phyloP scores from a whole-genome alignment of 1,140 invertebrate genomes.

The Tetramorium parvispinum region DNA sequence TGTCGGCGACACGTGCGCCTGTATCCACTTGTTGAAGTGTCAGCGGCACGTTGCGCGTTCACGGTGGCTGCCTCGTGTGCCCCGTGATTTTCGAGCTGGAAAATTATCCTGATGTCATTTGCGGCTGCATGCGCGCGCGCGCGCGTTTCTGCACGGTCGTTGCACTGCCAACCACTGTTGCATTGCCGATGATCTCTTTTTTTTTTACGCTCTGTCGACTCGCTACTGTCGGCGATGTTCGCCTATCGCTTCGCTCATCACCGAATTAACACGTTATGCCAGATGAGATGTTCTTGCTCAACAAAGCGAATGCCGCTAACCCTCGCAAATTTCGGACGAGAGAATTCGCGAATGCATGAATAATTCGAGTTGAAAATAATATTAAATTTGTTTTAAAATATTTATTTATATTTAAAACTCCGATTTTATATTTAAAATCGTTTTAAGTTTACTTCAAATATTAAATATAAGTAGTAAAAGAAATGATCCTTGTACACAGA shows the following conservation, averaged over 20 bases:
- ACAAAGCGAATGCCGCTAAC: neutral
- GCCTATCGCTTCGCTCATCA: conserved; percentile 21
- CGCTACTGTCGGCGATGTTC: conserved; percentile 1
- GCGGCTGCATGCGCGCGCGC: conserved; percentile 61
- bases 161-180: conserved; percentile 27
- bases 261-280: conserved; percentile 10
- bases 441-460: too few relatives aligned
- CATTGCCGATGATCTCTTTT: conserved; percentile 25
- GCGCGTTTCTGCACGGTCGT: conserved; percentile 38
- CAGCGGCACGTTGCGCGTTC: conserved; percentile 71
- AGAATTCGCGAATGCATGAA: neutral
- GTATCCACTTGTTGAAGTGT: conserved; percentile 75
- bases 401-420: too few relatives aligned
- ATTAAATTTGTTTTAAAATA: too few relatives aligned
- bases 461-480: too few relatives aligned
- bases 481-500: too few relatives aligned
- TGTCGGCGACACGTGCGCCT: conserved; percentile 72
- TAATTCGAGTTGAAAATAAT: neutral
- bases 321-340: neutral
- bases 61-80: conserved; percentile 64
- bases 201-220: conserved; percentile 16
- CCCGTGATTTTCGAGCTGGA: conserved; percentile 80
- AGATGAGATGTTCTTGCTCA: neutral
- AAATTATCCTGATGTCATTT: conserved; percentile 79
- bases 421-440: too few relatives aligned